Conservation (phyloP, 2,113 vertebrate genomes). For the Barnardius zonarius region DNA sequence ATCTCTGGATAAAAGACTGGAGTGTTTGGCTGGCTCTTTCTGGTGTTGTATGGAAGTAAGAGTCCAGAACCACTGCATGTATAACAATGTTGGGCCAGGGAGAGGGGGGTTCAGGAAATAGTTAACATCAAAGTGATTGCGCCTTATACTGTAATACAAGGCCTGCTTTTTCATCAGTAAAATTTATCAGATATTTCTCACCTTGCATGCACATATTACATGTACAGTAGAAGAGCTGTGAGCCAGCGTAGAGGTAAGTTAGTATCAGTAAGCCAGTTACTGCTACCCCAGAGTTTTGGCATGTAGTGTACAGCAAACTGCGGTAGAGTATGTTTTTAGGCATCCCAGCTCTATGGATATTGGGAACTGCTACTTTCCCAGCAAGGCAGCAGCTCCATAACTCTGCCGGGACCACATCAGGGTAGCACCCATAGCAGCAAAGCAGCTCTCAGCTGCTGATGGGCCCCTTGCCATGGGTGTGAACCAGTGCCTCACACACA, state of each 20-base stretch:
- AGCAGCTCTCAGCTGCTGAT: not conserved
- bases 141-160: not conserved
- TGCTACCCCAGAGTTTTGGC: not conserved
- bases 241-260: not conserved
- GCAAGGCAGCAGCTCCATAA: not conserved
- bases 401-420: not conserved
- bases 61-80: not conserved
- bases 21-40: not conserved
- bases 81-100: not conserved
- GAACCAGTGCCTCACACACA: accelerated
- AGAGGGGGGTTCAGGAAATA: not conserved
- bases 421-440: not conserved
- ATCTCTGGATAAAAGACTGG: not conserved
- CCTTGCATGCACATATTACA: accelerated
- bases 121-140: not conserved
- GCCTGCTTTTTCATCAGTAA: not conserved
- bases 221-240: not conserved
- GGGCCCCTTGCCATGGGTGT: accelerated
- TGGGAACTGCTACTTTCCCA: not conserved
- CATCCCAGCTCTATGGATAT: accelerated
- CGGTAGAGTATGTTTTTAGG: not conserved
- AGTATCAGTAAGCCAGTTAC: not conserved
- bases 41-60: accelerated
- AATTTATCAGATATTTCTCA: not conserved
- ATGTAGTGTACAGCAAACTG: not conserved